These are phyloP conservation scores for Drosophila meridiana DNA, from an alignment of 2,888 invertebrate species.

Conservation along the genomic window DNA sequence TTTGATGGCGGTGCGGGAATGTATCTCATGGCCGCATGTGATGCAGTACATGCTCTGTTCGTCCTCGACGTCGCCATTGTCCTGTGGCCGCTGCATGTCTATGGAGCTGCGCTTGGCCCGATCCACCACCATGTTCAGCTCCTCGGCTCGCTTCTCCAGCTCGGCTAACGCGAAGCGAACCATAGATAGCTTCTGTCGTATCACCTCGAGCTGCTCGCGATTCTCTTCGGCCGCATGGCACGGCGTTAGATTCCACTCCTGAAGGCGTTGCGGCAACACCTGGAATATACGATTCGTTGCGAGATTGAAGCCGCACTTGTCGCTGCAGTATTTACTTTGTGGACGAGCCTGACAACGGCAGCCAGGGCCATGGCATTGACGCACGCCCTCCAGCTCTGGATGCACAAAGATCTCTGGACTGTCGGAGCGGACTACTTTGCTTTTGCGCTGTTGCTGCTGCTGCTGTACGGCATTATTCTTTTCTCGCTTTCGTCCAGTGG, in stretches of 20 bases:
- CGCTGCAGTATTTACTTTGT: conserved; percentile 96
- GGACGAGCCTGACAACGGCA: conserved; percentile 92
- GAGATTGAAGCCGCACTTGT: conserved; percentile 95
- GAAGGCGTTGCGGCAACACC: conserved; percentile 94
- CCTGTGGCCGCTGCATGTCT: conserved; percentile 87
- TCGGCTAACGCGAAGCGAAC: conserved; percentile 92
- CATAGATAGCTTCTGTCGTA: conserved; percentile 92
- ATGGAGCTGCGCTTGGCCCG: conserved; percentile 90
- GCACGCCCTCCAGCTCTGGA: conserved; percentile 87
- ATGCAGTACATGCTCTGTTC: conserved; percentile 96
- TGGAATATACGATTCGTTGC: conserved; percentile 93
- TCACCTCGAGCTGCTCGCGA: conserved; percentile 88
- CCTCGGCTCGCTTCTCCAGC: conserved; percentile 90
- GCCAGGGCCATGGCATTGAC: conserved; percentile 96
- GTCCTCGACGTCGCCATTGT: conserved; percentile 88
- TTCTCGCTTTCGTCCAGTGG: conserved; percentile 71
- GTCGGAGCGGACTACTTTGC: conserved; percentile 77
- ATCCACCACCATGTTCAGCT: conserved; percentile 92
- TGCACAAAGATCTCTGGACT: conserved; percentile 84
- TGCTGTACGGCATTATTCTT: conserved; percentile 51
- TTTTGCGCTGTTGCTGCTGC: conserved; percentile 69
- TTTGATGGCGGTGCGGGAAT: conserved; percentile 95
- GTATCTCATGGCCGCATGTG: conserved; percentile 98
- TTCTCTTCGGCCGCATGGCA: conserved; percentile 95
- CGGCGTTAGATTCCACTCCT: conserved; percentile 95